phyloP scores from a whole-genome alignment of 2,888 invertebrate genomes.

The Tupiocoris notatus region DNA sequence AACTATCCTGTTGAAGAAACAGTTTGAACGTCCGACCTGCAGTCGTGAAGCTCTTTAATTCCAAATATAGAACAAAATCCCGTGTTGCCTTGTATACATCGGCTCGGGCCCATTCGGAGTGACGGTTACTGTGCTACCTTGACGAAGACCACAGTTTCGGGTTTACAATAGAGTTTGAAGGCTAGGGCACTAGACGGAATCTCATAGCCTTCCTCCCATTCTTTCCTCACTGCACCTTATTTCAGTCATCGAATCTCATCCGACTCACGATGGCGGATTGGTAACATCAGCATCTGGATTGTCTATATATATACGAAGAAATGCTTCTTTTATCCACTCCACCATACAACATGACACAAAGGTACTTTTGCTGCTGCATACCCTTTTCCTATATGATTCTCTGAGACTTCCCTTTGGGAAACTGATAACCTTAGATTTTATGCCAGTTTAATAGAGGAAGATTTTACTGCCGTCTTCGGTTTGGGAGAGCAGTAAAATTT shows the following conservation, averaged over 20 bases:
- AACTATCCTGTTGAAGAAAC: too few species aligned
- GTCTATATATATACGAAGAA: conserved; percentile 38
- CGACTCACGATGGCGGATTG: background rate
- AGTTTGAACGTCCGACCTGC: conserved; percentile 28
- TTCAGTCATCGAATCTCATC: background rate
- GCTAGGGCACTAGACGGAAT: background rate
- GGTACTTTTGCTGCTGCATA: background rate
- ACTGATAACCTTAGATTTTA: conserved; percentile 38
- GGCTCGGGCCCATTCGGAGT: conserved; percentile 35
- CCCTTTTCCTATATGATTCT: background rate
- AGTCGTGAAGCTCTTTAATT: conserved; percentile 23
- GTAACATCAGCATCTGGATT: conserved; percentile 34
- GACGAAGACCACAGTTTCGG: conserved; percentile 43
- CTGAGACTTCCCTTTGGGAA: conserved; percentile 10
- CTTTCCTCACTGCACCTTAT: background rate
- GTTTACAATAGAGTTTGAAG: conserved; percentile 42
- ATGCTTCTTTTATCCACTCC: background rate
- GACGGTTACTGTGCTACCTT: conserved; percentile 41
- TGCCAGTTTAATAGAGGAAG: conserved; percentile 26
- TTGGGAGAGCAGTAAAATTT: background rate
- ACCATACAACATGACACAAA: background rate
- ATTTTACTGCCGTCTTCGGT: conserved; percentile 27
- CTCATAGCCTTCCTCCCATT: background rate
- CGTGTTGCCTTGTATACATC: conserved; percentile 38
- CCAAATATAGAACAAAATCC: conserved; percentile 39